phyloP scores from a whole-genome alignment of 2,113 vertebrate genomes.

The Corythoichthys haematopterus region DNA sequence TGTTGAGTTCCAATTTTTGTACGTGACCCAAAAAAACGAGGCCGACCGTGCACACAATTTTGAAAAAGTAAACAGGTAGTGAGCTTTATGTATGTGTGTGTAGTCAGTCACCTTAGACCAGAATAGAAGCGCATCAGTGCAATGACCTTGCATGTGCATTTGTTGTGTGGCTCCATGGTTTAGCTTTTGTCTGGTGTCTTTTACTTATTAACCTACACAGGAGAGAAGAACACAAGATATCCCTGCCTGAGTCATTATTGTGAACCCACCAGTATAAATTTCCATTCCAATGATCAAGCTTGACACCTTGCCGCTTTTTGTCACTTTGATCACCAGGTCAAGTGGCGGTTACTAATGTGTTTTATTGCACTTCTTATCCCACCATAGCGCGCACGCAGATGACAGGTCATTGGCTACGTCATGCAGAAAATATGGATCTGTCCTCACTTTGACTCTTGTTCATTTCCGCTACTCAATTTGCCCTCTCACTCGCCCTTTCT shows the following conservation, averaged over 20 bases:
- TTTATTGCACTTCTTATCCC: constrained; percentile 3
- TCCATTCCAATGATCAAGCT: background rate
- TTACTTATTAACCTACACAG: constrained; percentile 54
- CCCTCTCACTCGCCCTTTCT: constrained; percentile 1
- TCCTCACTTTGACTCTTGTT: constrained; percentile 9
- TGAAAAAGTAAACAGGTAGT: no score
- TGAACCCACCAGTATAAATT: background rate
- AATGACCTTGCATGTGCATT: constrained; percentile 24
- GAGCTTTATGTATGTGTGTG: background rate
- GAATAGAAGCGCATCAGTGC: constrained; percentile 12
- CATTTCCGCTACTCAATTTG: constrained; percentile 29
- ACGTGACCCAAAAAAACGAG: no score
- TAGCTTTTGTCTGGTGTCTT: constrained; percentile 38
- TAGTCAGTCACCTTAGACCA: background rate
- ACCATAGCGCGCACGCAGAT: background rate
- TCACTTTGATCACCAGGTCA: background rate
- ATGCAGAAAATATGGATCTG: constrained; percentile 35
- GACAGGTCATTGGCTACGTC: background rate
- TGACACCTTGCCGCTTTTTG: background rate
- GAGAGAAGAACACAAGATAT: constrained; percentile 35
- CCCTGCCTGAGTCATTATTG: background rate
- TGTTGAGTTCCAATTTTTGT: no score
- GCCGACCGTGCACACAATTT: no score
- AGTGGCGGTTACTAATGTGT: background rate
- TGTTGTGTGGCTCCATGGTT: constrained; percentile 15